Evolutionary conservation across 2,888 invertebrate genomes (phyloP).

Genomic region (Masnerella sp.): DNA sequence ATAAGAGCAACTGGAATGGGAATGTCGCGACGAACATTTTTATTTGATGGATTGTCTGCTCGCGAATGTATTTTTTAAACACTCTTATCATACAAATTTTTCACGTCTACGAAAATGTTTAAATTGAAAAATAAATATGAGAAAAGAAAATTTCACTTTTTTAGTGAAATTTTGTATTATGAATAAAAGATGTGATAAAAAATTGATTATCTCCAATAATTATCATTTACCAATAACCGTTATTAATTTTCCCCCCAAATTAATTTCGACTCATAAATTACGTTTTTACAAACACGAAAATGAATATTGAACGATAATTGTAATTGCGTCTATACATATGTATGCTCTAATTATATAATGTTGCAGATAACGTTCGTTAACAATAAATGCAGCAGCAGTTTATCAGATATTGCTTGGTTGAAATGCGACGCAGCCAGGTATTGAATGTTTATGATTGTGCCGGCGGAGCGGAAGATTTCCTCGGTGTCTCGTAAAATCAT

Average conservation of each 20-base stretch:
- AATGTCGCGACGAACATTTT: too few species aligned
- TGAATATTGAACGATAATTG: neutral
- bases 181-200: conserved; percentile 37
- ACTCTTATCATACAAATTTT: too few species aligned
- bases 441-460: conserved; percentile 60
- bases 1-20: conserved; percentile 36
- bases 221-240: neutral
- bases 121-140: too few species aligned
- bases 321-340: neutral
- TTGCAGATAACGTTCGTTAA: conserved; percentile 36
- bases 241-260: conserved; percentile 19
- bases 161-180: too few species aligned
- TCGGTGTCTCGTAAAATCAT: conserved; percentile 64
- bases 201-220: conserved; percentile 33
- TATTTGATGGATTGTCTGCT: conserved; percentile 66
- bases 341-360: neutral
- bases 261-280: neutral
- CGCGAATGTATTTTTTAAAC: too few species aligned
- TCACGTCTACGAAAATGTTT: too few species aligned
- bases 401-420: conserved; percentile 59
- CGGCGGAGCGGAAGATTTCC: conserved; percentile 63
- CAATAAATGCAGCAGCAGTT: conserved; percentile 62
- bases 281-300: neutral
- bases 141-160: too few species aligned
- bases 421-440: conserved; percentile 41